phyloP scores from a whole-genome alignment of 2,888 invertebrate genomes.

The Epiblema foenella region DNA sequence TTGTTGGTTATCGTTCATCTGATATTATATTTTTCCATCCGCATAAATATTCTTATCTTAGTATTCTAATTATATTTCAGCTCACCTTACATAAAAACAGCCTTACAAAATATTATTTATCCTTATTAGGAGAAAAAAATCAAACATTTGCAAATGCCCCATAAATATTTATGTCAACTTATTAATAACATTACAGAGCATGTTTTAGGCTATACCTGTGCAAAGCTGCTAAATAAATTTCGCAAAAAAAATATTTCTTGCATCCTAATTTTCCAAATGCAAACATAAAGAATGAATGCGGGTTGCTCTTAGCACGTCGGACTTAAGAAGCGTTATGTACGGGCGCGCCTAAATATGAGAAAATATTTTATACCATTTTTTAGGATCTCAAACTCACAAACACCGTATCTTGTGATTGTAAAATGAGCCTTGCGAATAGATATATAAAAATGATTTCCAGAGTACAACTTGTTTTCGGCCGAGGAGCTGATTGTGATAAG shows the following conservation, averaged over 20 bases:
- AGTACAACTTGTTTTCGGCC: conserved; percentile 9
- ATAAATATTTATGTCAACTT: conserved; percentile 21
- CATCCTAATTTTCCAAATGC: conserved; percentile 27
- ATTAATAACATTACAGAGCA: neutral
- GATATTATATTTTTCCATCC: neutral
- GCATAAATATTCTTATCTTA: neutral
- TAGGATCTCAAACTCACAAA: neutral
- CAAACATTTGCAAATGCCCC: conserved; percentile 1
- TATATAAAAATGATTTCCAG: neutral
- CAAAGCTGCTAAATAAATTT: conserved; percentile 9
- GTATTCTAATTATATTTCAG: neutral
- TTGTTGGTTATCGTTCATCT: too few relatives aligned
- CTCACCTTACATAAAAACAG: neutral
- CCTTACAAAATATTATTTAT: neutral
- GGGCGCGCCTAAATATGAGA: conserved; percentile 39
- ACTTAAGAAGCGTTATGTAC: conserved; percentile 41
- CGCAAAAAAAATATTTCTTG: neutral
- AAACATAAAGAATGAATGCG: conserved; percentile 36
- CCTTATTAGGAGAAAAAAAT: neutral
- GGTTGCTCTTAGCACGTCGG: conserved; percentile 27
- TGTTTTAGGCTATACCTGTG: neutral
- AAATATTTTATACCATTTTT: conserved; percentile 39
- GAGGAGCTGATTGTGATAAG: conserved; percentile 34
- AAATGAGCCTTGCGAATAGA: neutral
- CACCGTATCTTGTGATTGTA: neutral